Percentiles rank a stretch among this genome's conserved stretches.
Conservation (phyloP, 1,140 invertebrate genomes). For the Cheumatopsyche charites region DNA sequence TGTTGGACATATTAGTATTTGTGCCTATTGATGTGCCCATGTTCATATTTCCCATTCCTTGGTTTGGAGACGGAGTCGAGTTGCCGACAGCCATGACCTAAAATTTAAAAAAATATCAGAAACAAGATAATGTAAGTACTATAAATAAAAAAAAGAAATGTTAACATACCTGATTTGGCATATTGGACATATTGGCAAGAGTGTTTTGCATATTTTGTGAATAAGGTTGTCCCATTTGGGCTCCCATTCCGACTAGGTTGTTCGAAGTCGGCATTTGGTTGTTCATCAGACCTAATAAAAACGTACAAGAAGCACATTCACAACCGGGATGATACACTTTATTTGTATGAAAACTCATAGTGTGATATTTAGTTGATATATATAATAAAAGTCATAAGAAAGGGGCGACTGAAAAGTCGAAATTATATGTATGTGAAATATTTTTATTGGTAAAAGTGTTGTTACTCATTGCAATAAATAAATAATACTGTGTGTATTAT, state of each 20-base stretch:
- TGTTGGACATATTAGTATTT: conserved; percentile 28
- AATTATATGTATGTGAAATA: too few species aligned
- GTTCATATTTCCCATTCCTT: conserved; percentile 44
- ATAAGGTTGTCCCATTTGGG: conserved; percentile 59
- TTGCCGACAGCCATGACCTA: conserved; percentile 54
- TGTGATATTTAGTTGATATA: too few species aligned
- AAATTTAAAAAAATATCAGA: conserved; percentile 37
- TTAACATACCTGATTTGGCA: conserved; percentile 55
- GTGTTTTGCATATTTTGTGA: conserved; percentile 58
- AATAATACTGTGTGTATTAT: too few species aligned
- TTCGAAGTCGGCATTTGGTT: conserved; percentile 54
- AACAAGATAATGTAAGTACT: neutral
- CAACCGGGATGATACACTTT: too few species aligned
- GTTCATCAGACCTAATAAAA: conserved; percentile 59
- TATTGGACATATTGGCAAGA: conserved; percentile 58
- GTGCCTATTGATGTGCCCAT: conserved; percentile 37
- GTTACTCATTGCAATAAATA: too few species aligned
- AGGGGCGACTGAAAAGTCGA: too few species aligned
- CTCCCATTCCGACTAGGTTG: conserved; percentile 59
- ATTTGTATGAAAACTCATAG: too few species aligned
- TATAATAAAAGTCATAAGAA: too few species aligned
- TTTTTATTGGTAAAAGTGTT: too few species aligned
- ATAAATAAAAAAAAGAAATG: neutral
- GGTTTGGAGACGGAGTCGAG: conserved; percentile 45
- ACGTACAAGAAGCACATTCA: too few species aligned